phyloP scores from a whole-genome alignment of 2,797 vertebrate species.

The Eulemur rubriventer region DNA sequence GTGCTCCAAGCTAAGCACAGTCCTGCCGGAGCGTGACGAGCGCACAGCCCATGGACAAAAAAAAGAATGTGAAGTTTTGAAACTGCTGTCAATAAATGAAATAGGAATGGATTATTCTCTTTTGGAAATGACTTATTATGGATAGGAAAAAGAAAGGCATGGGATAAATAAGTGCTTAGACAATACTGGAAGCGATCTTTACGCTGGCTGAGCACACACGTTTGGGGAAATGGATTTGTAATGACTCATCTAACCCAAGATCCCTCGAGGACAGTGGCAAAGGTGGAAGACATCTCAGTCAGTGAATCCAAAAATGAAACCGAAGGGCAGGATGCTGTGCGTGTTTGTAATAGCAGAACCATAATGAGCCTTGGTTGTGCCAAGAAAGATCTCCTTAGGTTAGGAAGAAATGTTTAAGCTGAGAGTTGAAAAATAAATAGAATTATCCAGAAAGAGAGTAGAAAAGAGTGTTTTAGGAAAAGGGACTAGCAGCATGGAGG shows the following conservation, averaged over 20 bases:
- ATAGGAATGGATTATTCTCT: slow-evolving; percentile 20
- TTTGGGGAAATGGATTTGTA: not conserved
- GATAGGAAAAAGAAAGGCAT: not conserved
- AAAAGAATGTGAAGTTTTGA: slow-evolving; percentile 42
- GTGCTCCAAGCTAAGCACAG: slow-evolving; percentile 39
- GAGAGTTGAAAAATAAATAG: not conserved
- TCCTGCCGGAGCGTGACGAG: slow-evolving; percentile 15
- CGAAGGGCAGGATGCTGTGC: no score
- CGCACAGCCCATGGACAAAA: slow-evolving; percentile 26
- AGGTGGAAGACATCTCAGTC: not conserved
- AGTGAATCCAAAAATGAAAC: not conserved
- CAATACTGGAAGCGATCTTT: not conserved
- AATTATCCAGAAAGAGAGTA: not conserved
- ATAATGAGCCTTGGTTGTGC: not conserved
- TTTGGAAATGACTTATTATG: not conserved
- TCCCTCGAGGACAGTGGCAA: not conserved
- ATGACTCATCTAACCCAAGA: not conserved
- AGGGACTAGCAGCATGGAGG: not conserved
- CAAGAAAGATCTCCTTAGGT: not conserved
- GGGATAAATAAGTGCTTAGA: not conserved
- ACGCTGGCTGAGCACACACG: not conserved
- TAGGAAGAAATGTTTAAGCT: not conserved
- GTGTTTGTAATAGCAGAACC: not conserved
- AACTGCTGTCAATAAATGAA: slow-evolving; percentile 56
- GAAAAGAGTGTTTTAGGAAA: not conserved